Base-by-base conservation (phyloP, 2,113 vertebrate genomes). In the Aplodontia rufa region DNA sequence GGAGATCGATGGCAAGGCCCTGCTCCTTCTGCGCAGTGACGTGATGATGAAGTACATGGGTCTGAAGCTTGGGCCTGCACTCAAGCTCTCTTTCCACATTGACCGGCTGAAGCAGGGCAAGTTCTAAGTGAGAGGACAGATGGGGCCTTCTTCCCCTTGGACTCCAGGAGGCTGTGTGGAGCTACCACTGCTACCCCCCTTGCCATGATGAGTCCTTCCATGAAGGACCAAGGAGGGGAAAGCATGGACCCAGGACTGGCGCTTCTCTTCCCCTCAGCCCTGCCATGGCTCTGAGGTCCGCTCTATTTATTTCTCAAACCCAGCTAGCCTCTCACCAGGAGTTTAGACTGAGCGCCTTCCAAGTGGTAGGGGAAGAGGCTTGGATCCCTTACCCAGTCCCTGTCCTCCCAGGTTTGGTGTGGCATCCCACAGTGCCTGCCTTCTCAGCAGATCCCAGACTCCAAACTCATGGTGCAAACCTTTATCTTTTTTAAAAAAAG, bases 71-170 rank as follows among this genome's bases (percentile, higher is more conserved):
- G 99, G 99, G 26, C 99, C 99, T 0, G 99, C 99, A 17, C 99
- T 99, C 98, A 99, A 99, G 98, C 99, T 99, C 96, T 99, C 98
- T 94, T 99, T 99, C 98, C 99, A 99, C 98, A 99, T 99, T 1
- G 99, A 99, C 98, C 99, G 99, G 98, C 99, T 99, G 93, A 99
- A 99, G 97, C 99, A 99, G 96, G 99, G 99, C 97, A 99, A 99
- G 94, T 99, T 98, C 99, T 99, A 98, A 98, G 26, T 13, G 6
- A 45, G 45, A 71, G 69, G 11, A 51, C 55, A 20, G 72, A 51
- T n/a, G 17, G 66, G 55, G 62, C 51, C 3, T 17, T 72, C 75
- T 62, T 55, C 81, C 91, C 64, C 94, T 74, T 1, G 40, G 51
- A 83, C 86, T 93, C 69, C 40, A 78, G 79, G 86, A 96, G 74